A percentile compares a stretch with the other conserved stretches of the same genome.
Evolutionary conservation across 1,140 invertebrate genomes (phyloP).

Genomic region (Fopius arisanus): DNA sequence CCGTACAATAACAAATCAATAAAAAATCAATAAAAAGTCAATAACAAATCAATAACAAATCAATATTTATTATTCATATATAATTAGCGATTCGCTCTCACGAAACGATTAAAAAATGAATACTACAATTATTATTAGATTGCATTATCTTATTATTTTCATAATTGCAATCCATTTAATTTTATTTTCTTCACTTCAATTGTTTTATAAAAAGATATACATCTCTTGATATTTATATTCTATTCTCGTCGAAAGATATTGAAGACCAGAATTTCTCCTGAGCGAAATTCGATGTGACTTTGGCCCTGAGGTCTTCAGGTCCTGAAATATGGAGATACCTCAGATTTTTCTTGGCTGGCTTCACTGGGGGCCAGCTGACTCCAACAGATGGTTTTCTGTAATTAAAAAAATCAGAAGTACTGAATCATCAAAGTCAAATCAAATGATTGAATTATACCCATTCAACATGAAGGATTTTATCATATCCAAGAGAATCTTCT

Average conservation of each 20-base stretch:
- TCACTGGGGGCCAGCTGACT: constrained; percentile 51
- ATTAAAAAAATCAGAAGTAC: not conserved
- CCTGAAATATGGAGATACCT: constrained; percentile 65
- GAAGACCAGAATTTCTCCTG: constrained; percentile 67
- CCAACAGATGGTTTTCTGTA: constrained; percentile 53
- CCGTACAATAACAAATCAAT: too few species aligned
- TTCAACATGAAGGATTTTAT: not conserved
- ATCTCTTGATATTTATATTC: not conserved
- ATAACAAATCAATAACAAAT: too few species aligned
- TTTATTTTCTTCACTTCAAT: too few species aligned
- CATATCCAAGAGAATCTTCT: not conserved
- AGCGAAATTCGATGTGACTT: constrained; percentile 60
- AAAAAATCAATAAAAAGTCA: too few species aligned
- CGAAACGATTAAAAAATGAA: too few species aligned
- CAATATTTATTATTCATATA: too few species aligned
- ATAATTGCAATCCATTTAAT: too few species aligned
- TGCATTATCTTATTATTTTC: too few species aligned
- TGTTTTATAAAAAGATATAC: too few species aligned
- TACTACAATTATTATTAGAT: too few species aligned
- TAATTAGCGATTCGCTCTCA: too few species aligned
- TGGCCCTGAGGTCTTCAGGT: constrained; percentile 59
- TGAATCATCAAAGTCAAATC: not conserved
- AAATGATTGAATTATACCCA: not conserved
- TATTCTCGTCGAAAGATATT: constrained; percentile 67
- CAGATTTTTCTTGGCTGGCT: constrained; percentile 53